phyloP scores from a whole-genome alignment of 2,888 invertebrate species.

The Xanthia togata region DNA sequence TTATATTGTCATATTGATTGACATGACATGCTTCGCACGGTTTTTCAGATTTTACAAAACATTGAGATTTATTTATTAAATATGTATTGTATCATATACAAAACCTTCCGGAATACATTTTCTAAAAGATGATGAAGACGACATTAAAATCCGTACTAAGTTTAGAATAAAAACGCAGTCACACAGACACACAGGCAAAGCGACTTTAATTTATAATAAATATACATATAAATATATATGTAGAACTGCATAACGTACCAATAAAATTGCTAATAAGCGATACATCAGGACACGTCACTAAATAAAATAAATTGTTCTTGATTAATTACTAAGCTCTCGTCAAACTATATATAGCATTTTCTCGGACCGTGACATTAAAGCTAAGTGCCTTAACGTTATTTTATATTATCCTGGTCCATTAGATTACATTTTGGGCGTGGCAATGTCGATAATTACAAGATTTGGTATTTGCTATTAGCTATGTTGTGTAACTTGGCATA shows the following conservation, averaged over 20 bases:
- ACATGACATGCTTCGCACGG: not conserved
- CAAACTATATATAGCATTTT: slow-evolving; percentile 65
- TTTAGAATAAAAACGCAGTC: not conserved
- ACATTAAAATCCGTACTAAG: not conserved
- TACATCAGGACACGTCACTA: slow-evolving; percentile 45
- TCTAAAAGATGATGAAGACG: not conserved
- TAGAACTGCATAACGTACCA: not conserved
- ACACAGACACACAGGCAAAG: not conserved
- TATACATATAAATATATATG: not conserved
- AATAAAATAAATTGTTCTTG: slow-evolving; percentile 56
- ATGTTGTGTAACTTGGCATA: slow-evolving; percentile 26
- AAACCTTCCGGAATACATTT: not conserved
- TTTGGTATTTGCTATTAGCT: slow-evolving; percentile 40
- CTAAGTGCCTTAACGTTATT: slow-evolving; percentile 60
- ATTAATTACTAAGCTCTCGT: slow-evolving; percentile 64
- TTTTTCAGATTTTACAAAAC: not conserved
- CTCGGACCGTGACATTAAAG: slow-evolving; percentile 77
- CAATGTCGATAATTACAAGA: slow-evolving; percentile 64
- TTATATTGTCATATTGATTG: too few relatives aligned
- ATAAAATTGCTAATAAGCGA: slow-evolving; percentile 42
- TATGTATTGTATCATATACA: too few relatives aligned
- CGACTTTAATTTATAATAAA: not conserved
- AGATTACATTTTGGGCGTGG: slow-evolving; percentile 69
- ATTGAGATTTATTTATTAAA: not conserved
- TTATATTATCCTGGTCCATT: slow-evolving; percentile 69